Evolutionary conservation across 2,888 invertebrate genomes (phyloP).

Genomic region (Hofmannophila pseudospretella): DNA sequence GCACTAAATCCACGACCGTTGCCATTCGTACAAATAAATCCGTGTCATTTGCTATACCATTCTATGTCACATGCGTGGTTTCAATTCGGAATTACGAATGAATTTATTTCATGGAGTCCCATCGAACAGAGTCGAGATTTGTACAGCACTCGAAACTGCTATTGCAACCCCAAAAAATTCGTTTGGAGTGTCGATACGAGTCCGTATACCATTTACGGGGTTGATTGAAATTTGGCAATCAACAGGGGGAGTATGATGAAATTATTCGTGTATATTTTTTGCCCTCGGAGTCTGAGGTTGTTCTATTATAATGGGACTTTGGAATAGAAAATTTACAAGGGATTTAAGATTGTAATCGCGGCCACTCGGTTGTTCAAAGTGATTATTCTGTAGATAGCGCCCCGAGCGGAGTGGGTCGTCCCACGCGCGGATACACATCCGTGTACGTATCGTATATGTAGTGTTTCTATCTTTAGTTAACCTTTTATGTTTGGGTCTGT

Average conservation of each 20-base stretch:
- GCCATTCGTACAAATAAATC: constrained; percentile 72
- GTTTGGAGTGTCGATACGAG: constrained; percentile 70
- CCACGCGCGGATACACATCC: constrained; percentile 44
- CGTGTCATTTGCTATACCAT: constrained; percentile 60
- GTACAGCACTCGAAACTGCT: constrained; percentile 21
- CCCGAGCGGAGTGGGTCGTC: constrained; percentile 54
- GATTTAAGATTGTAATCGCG: constrained; percentile 72
- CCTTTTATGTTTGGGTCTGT: neutral
- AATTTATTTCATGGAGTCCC: constrained; percentile 27
- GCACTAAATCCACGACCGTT: constrained; percentile 58
- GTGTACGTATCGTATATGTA: constrained; percentile 25
- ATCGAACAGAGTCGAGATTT: constrained; percentile 32
- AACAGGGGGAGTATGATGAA: constrained; percentile 73
- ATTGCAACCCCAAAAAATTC: constrained; percentile 67
- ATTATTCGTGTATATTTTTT: constrained; percentile 74
- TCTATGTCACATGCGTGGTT: constrained; percentile 47
- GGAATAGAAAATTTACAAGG: constrained; percentile 72
- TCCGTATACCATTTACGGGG: constrained; percentile 72
- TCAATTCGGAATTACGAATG: constrained; percentile 19
- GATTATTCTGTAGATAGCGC: constrained; percentile 69
- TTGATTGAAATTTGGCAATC: constrained; percentile 78
- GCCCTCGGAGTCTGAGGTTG: constrained; percentile 56
- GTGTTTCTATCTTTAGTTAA: constrained; percentile 26
- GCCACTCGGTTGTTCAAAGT: constrained; percentile 74
- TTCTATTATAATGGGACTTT: constrained; percentile 62